Base-by-base conservation (phyloP, 2,113 vertebrate species). In the Ceratotherium simum region DNA sequence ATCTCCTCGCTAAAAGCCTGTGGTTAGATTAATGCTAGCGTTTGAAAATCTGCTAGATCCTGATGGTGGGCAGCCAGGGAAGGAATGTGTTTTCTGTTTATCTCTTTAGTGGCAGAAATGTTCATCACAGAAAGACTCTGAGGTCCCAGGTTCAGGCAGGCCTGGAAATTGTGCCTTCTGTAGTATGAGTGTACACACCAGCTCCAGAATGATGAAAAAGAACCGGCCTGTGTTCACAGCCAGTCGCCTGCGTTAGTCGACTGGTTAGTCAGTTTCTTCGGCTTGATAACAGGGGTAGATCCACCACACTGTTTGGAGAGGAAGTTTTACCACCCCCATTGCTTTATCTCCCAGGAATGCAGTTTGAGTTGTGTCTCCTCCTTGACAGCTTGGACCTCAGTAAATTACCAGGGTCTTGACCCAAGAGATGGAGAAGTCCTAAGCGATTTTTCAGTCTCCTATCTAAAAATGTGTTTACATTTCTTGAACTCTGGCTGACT, bases 401-500 rank as follows among this genome's bases (percentile, higher is more conserved):
- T 97, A 97, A 97, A 98, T 97, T 97, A 97, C 80, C 92, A 97
- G 87, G 97, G 97, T 98, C 97, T 91, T 97, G 95, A 98, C 97
- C 97, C 94, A 93, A 69, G 80, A 91, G 87, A 97, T 94, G 97
- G 76, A 93, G 92, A 97, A 96, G 83, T 73, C 95, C 95, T 97
- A 92, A 94, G 96, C 42, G 72, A 97, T 97, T 98, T 97, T 97
- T 98, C 97, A 98, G 95, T 87, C 95, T 97, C 85, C 90, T 98
- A 97, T 98, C 97, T 98, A 95, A 97, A 97, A 97, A 91, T 78
- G 76, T 97, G 96, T 98, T 98, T 98, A 98, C 84, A 82, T 97
- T 98, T 97, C 97, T 91, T 98, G 97, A 98, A 97, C 97, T 98
- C 96, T 97, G 97, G 96, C 97, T 98, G 97, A 97, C 97, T 94